Conservation (phyloP, 2,113 vertebrate genomes). For the Plotosus lineatus region DNA sequence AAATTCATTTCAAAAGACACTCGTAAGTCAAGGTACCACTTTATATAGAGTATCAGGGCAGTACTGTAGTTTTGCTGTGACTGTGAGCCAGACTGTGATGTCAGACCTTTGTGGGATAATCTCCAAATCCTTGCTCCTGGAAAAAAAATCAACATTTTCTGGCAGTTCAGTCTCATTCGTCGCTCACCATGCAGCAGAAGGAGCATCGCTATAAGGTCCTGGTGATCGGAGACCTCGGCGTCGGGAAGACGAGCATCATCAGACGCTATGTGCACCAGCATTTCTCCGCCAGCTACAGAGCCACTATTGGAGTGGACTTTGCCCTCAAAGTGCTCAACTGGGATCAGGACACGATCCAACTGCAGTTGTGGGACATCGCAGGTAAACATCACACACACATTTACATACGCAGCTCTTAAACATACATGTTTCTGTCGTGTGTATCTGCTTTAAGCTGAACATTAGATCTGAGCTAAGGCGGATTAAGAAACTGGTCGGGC, state of each 20-base stretch:
- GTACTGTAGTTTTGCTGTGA: too few relatives aligned
- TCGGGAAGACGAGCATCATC: slow-evolving; percentile 77
- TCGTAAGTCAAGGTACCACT: too few relatives aligned
- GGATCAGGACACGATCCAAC: slow-evolving; percentile 86
- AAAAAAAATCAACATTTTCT: fast-evolving
- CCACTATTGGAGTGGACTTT: slow-evolving; percentile 97
- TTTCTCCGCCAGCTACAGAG: slow-evolving; percentile 80
- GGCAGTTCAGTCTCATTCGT: neutral
- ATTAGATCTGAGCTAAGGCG: neutral
- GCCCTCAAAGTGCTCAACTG: slow-evolving; percentile 93
- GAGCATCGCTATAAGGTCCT: slow-evolving; percentile 95
- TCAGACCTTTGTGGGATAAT: too few relatives aligned
- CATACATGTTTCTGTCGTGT: neutral
- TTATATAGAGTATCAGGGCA: too few relatives aligned
- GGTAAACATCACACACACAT: slow-evolving; percentile 59
- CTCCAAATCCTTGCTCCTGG: neutral
- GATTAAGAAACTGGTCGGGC: neutral
- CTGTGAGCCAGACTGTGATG: too few relatives aligned
- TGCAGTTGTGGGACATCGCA: slow-evolving; percentile 85
- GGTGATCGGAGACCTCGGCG: slow-evolving; percentile 87
- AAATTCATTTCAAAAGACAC: too few relatives aligned
- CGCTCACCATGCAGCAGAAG: slow-evolving; percentile 78
- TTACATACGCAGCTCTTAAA: neutral
- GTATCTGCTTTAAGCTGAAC: neutral
- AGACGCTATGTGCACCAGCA: slow-evolving; percentile 94